These are phyloP conservation scores for Drosophila littoralis DNA, from an alignment of 1,140 invertebrate genomes.

Conservation along the genomic window DNA sequence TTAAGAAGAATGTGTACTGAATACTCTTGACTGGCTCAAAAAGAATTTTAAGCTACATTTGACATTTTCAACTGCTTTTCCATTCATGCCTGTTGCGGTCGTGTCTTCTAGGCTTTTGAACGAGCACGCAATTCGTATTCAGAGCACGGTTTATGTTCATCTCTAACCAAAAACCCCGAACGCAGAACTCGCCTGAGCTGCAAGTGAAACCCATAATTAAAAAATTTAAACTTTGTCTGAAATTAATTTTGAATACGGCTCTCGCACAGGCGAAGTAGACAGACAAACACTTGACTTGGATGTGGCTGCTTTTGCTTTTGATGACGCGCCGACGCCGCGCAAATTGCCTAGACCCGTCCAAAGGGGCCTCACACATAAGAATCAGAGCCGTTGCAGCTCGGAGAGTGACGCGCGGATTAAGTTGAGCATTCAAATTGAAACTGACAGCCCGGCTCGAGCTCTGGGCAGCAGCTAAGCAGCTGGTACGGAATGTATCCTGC, in stretches of 20 bases:
- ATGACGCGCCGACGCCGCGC: slow-evolving; percentile 64
- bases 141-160: slow-evolving; percentile 25
- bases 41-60: neutral
- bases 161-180: slow-evolving; percentile 24
- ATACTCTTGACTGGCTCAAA: no score
- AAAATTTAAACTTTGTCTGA: slow-evolving; percentile 76
- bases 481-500: slow-evolving; percentile 16
- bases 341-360: slow-evolving; percentile 69
- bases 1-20: neutral
- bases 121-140: neutral
- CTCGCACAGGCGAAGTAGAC: slow-evolving; percentile 4
- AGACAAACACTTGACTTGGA: slow-evolving; percentile 68
- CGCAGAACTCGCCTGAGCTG: slow-evolving; percentile 9
- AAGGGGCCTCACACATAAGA: slow-evolving; percentile 25
- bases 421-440: slow-evolving; percentile 83
- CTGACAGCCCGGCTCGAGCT: slow-evolving; percentile 52
- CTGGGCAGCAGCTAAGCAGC: neutral
- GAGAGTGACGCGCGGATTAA: slow-evolving; percentile 78
- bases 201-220: slow-evolving; percentile 79
- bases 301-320: slow-evolving; percentile 64
- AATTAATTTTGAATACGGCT: slow-evolving; percentile 79
- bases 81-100: neutral
- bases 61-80: neutral
- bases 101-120: neutral
- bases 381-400: slow-evolving; percentile 37